Base-by-base conservation (phyloP, 2,113 vertebrate species). In the Periophthalmus modestus region DNA sequence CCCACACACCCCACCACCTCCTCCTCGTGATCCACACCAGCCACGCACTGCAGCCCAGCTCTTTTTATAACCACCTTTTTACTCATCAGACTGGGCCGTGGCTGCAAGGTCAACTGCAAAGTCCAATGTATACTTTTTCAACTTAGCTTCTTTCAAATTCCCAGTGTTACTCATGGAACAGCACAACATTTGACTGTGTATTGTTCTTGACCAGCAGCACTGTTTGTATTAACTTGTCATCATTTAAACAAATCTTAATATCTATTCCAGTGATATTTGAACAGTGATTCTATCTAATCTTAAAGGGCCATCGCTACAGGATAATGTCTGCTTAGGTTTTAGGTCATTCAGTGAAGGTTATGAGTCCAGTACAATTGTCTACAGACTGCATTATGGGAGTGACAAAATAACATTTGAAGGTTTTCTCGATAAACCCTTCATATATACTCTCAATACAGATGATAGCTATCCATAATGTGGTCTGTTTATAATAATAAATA, bases 11-110 rank as follows among this genome's bases (percentile, higher is more conserved):
- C 66, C 83, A 74, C 47, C 70, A 84, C 75, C 86, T 80, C 82
- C 65, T 61, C 77, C 75, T 10, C 39, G 85, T 87, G 83, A 86
- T 85, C 85, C 63, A 83, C 50, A 81, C 88, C 88, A 89, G 87
- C 86, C 48, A 68, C 28, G 28, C 73, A 74, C 80, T 68, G 65
- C 48, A 62, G 50, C 48, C 14, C 4, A 74, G 69, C 67, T 76
- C 55, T 1, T 76, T 78, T 83, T 75, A 46, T 73, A 57, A 43
- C 80, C 77, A 78, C 71, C 52, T 68, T 78, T 85, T 79, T 81
- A 71, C 63, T 23, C 58, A 43, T 19, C 54, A 34, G 28, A 47
- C 6, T 36, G 63, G 71, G 77, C 34, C 10, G 58, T 72, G 73
- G 75, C 79, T 68, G 55, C 52, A 1, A 71, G 82, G 70, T 68